These are phyloP conservation scores for Caenorhabditis sp. DNA, from an alignment of 2,888 invertebrate species.

Conservation along the genomic window DNA sequence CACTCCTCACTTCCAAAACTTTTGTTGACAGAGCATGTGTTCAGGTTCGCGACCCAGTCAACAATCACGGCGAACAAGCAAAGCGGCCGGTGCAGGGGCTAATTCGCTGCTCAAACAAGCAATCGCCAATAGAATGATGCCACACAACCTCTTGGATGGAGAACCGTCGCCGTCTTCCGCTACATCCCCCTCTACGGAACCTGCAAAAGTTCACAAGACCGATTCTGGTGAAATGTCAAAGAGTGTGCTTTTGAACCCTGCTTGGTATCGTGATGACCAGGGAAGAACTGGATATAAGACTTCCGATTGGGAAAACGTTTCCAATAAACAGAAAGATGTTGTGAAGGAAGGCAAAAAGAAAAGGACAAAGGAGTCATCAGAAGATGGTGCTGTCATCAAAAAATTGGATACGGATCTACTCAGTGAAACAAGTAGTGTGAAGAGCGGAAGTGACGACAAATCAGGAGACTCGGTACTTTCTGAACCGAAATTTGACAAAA, in stretches of 20 bases:
- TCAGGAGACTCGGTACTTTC: conserved; percentile 34
- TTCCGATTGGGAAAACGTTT: conserved; percentile 71
- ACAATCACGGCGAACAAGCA: conserved; percentile 60
- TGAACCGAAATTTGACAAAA: conserved; percentile 54
- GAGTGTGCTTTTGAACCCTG: conserved; percentile 77
- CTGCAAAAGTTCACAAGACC: conserved; percentile 60
- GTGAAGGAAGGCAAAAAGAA: conserved; percentile 69
- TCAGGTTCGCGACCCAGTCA: conserved; percentile 67
- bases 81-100: conserved; percentile 53
- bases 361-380: conserved; percentile 22
- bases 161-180: conserved; percentile 26
- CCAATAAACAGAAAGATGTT: conserved; percentile 71
- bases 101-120: conserved; percentile 80
- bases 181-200: conserved; percentile 29
- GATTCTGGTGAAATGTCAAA: conserved; percentile 76
- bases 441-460: conserved; percentile 44
- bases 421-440: conserved; percentile 44
- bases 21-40: conserved; percentile 56
- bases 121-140: conserved; percentile 77
- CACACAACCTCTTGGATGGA: conserved; percentile 24
- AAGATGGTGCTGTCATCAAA: conserved; percentile 46
- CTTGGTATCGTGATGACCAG: conserved; percentile 81
- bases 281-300: conserved; percentile 78
- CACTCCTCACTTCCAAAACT: conserved; percentile 43
- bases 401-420: conserved; percentile 59